These are phyloP conservation scores for Graphium colonna DNA, from an alignment of 2,888 invertebrate genomes.

Conservation along the genomic window DNA sequence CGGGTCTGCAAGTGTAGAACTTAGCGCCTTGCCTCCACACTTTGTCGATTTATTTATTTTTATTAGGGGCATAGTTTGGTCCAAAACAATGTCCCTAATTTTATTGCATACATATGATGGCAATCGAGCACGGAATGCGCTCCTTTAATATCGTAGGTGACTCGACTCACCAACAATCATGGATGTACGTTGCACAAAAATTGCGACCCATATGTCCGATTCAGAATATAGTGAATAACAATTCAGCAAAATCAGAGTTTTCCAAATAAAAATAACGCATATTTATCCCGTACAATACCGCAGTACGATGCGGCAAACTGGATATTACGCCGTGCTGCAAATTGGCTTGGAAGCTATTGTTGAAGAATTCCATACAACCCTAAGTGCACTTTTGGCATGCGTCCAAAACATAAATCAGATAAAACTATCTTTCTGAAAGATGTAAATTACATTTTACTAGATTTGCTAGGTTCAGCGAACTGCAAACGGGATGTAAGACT, in stretches of 20 bases:
- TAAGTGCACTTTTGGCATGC: conserved; percentile 1
- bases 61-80: too few relatives aligned
- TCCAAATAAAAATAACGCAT: background rate
- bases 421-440: background rate
- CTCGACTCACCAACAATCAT: too few relatives aligned
- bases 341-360: background rate
- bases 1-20: too few relatives aligned
- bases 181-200: too few relatives aligned
- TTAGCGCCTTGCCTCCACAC: too few relatives aligned
- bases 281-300: background rate
- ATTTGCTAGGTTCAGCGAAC: conserved; percentile 1
- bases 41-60: too few relatives aligned
- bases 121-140: too few relatives aligned
- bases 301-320: background rate
- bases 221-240: background rate
- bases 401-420: conserved; percentile 8
- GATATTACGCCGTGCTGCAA: background rate
- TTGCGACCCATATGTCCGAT: background rate
- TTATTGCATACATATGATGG: too few relatives aligned
- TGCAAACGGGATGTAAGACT: background rate
- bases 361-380: background rate
- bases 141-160: too few relatives aligned
- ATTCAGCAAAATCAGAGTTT: background rate
- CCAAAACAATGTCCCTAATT: too few relatives aligned
- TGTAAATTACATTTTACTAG: background rate